These are phyloP conservation scores for Notothenia coriiceps DNA, from an alignment of 2,113 vertebrate genomes.

Conservation along the genomic window DNA sequence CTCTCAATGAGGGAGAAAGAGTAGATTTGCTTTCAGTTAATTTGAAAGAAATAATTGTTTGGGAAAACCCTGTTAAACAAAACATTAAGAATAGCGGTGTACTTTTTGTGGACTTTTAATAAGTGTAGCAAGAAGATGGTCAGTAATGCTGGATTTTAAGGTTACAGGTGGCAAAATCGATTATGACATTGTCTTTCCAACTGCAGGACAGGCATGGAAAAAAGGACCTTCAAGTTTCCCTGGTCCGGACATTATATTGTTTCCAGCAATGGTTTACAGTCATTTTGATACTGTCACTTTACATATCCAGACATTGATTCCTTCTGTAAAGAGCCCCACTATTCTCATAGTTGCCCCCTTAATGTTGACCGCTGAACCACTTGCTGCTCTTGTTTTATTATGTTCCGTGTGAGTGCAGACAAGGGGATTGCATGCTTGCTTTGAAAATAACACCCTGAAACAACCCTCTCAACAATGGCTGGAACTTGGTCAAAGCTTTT, in stretches of 20 bases:
- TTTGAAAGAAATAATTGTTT: too few relatives aligned
- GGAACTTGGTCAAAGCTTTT: conserved; percentile 59
- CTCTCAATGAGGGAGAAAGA: too few relatives aligned
- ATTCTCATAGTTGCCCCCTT: not conserved
- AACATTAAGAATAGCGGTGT: too few relatives aligned
- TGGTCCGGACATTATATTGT: not conserved
- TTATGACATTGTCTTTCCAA: too few relatives aligned
- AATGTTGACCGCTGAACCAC: conserved; percentile 13
- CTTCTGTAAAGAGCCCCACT: not conserved
- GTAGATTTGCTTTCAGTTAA: too few relatives aligned
- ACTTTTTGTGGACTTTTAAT: too few relatives aligned
- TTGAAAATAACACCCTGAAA: conserved; percentile 38
- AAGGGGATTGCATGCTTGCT: conserved; percentile 57
- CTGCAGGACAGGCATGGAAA: too few relatives aligned
- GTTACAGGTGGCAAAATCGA: too few relatives aligned
- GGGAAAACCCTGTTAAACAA: too few relatives aligned
- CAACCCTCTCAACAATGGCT: conserved; percentile 61
- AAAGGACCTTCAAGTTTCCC: not conserved
- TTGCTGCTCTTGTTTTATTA: conserved; percentile 78
- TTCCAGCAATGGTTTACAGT: not conserved
- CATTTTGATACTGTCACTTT: not conserved
- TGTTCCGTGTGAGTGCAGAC: conserved; percentile 63
- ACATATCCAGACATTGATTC: conserved; percentile 10
- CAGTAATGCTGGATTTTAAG: too few relatives aligned
- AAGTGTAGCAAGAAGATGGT: too few relatives aligned